phyloP scores from a whole-genome alignment of 2,113 vertebrate genomes.

The Heterotilapia buettikoferi region DNA sequence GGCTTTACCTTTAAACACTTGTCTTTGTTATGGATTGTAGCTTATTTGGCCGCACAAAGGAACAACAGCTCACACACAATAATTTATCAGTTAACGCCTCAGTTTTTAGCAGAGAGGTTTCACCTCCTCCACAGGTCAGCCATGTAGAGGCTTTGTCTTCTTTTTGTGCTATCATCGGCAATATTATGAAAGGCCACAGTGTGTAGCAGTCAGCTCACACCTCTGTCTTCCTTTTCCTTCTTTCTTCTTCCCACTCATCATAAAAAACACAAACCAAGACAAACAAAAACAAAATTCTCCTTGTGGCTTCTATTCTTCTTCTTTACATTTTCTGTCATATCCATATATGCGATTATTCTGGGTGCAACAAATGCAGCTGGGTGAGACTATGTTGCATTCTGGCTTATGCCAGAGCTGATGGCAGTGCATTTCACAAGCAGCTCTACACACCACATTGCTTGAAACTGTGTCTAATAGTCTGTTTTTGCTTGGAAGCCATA shows the following conservation, averaged over 20 bases:
- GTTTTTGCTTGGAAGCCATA: background rate
- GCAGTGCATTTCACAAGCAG: background rate
- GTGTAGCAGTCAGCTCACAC: background rate
- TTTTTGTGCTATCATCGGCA: background rate
- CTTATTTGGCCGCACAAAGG: background rate
- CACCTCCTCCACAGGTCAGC: background rate
- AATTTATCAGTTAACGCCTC: background rate
- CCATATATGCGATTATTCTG: background rate
- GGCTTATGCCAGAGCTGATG: background rate
- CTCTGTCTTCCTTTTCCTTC: background rate
- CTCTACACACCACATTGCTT: background rate
- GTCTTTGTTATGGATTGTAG: background rate
- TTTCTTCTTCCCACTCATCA: background rate
- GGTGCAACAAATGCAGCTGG: background rate
- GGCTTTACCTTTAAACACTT: background rate
- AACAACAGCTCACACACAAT: background rate
- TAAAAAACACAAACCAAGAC: background rate
- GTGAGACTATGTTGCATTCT: background rate
- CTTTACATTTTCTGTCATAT: background rate
- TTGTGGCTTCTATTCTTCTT: background rate
- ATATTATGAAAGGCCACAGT: background rate
- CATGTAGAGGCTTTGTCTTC: background rate
- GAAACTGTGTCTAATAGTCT: background rate
- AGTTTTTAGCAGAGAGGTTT: background rate
- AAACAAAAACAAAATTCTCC: background rate